Conservation (phyloP, 2,888 invertebrate genomes). For the Cephus runcator region DNA sequence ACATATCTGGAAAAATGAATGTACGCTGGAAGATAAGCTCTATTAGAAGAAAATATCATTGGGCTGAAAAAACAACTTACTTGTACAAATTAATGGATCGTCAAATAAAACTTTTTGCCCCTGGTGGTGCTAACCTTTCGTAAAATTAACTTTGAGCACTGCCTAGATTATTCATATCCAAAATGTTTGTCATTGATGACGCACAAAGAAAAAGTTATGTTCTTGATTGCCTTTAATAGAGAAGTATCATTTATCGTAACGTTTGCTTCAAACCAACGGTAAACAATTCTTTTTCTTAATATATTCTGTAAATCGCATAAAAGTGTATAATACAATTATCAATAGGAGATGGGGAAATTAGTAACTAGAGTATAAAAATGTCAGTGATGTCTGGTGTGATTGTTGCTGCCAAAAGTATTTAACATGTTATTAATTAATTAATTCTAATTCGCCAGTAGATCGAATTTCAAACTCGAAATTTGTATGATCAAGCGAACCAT, state of each 20-base stretch:
- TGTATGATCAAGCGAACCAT: not conserved
- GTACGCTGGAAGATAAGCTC: slow-evolving; percentile 64
- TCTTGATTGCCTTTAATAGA: not conserved
- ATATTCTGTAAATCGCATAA: not conserved
- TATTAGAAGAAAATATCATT: slow-evolving; percentile 47
- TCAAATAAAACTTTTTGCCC: slow-evolving; percentile 79
- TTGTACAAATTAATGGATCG: slow-evolving; percentile 80
- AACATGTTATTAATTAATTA: not conserved
- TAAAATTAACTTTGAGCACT: not conserved
- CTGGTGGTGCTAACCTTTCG: slow-evolving; percentile 66
- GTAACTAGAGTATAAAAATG: not conserved
- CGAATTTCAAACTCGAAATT: not conserved
- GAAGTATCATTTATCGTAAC: not conserved
- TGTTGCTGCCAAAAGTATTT: not conserved
- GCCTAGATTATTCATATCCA: not conserved
- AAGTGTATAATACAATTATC: not conserved
- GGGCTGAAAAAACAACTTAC: slow-evolving; percentile 62
- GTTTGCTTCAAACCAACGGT: not conserved
- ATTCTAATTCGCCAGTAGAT: not conserved
- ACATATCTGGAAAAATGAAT: slow-evolving; percentile 77
- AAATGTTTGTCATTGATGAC: not conserved
- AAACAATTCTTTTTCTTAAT: not conserved
- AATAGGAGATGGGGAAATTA: not conserved
- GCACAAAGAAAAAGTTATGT: not conserved
- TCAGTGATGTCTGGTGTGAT: not conserved